Evolutionary conservation across 37 sponge, comb jelly and placozoan species (phyloP), one percentile per base, ranked within the genome.

Genomic region (Haliclona indistincta): DNA sequence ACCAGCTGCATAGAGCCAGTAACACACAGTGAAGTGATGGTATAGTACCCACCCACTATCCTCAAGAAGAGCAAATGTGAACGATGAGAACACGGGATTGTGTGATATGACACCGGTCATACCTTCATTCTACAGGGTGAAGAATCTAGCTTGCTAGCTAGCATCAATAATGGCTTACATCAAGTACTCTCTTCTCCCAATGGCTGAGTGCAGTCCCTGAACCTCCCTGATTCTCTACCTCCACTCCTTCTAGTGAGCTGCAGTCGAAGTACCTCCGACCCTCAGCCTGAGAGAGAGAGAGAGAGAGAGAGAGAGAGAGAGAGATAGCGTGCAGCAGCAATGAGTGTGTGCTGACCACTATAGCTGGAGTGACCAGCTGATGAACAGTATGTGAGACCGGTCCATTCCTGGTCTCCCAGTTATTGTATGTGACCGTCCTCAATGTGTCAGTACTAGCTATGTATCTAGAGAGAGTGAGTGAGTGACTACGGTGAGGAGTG

Each of bases 161-260:
- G 13, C 8, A 17, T 4, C 23, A 43, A 22, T 70, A 45, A 8
- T 15, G 11, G 10, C 71, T 54, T 36, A 81, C 82, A 28, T 73
- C 85, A 64, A 77, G n/a, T 32, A 77, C 43, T 55, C 88, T 80
- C 58, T 74, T 45, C 65, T 87, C 88, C 88, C 88, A 87, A 49
- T 87, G 88, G 19, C 70, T 80, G n/a, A 33, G 64, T 11, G 55
- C 65, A 37, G 88, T 75, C 2, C 38, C 76, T 29, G 23, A 26
- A 3, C 76, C 76, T 20, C 88, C 88, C 67, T 80, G 71, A 63
- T 75, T 58, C 68, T 87, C 88, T 40, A 87, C 30, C 37, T 81
- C 77, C 2, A 63, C 73, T 3, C 88, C 88, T 39, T 34, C 32
- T 6, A 87, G 64, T 26, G 28, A 11, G 32, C 34, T 35, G 33